These are phyloP conservation scores for Australoheros scitulus DNA, from an alignment of 2,113 vertebrate genomes.

Conservation along the genomic window DNA sequence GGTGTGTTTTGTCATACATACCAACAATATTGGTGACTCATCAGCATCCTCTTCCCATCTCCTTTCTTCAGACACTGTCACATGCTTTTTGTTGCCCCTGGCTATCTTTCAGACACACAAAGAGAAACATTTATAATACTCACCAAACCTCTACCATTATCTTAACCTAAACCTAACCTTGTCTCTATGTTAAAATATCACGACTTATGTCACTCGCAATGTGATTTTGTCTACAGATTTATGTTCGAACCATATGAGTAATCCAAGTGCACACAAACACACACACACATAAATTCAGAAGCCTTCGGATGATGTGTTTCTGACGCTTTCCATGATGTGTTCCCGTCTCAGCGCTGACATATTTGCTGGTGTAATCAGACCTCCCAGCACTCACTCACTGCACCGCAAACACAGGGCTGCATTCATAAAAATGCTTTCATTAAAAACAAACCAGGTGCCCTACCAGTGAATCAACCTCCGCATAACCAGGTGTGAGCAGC, in stretches of 20 bases:
- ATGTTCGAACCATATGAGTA: neutral
- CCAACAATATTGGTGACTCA: conserved; percentile 53
- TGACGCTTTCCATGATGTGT: conserved; percentile 33
- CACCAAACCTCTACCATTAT: neutral
- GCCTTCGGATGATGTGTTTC: neutral
- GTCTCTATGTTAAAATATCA: neutral
- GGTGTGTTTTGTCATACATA: conserved; percentile 44
- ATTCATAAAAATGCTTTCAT: conserved; percentile 41
- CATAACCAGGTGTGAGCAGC: conserved; percentile 37
- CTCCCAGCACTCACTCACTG: neutral
- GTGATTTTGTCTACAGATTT: neutral
- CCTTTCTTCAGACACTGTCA: neutral
- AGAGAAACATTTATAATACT: neutral
- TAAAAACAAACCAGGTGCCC: conserved; percentile 55
- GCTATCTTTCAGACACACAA: neutral
- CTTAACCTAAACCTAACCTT: neutral
- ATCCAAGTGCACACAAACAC: neutral
- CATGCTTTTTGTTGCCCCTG: neutral
- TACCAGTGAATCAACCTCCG: conserved; percentile 47
- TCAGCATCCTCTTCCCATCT: neutral
- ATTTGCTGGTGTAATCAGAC: conserved; percentile 47
- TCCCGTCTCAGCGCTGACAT: conserved; percentile 20
- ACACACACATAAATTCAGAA: neutral
- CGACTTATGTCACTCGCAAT: neutral
- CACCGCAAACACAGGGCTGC: conserved; percentile 22